phyloP scores from a whole-genome alignment of 2,888 invertebrate genomes.

The Halictus ligatus region DNA sequence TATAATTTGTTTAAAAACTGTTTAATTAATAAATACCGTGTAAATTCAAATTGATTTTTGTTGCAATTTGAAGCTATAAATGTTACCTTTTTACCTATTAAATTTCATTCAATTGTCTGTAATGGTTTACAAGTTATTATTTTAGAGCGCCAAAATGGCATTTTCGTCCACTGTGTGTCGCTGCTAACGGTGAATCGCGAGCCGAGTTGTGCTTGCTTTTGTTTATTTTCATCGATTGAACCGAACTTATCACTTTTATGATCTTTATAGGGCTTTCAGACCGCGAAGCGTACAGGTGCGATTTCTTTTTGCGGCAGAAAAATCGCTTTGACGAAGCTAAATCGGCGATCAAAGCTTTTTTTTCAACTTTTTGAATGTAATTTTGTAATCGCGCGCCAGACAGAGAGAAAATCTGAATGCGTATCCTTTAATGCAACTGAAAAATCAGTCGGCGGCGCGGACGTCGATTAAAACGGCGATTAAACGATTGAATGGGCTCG shows the following conservation, averaged over 20 bases:
- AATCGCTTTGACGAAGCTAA: neutral
- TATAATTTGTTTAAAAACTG: too few relatives aligned
- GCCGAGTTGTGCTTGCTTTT: neutral
- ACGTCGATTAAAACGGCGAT: constrained; percentile 6
- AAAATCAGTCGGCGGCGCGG: constrained; percentile 5
- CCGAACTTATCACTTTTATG: neutral
- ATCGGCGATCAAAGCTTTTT: neutral
- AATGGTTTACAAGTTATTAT: too few relatives aligned
- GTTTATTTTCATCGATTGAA: neutral
- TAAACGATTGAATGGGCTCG: constrained; percentile 15
- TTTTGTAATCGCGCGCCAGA: neutral
- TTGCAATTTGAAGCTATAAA: too few relatives aligned
- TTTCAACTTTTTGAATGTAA: neutral
- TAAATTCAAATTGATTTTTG: too few relatives aligned
- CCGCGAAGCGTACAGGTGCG: neutral
- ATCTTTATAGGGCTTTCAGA: neutral
- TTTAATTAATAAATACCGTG: too few relatives aligned
- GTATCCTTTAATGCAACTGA: neutral
- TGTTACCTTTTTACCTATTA: too few relatives aligned
- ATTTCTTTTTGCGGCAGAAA: neutral
- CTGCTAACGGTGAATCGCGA: neutral
- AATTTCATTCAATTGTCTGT: too few relatives aligned
- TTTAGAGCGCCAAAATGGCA: too few relatives aligned
- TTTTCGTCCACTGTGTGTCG: too few relatives aligned
- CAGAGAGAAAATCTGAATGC: neutral